Evolutionary conservation across 1,140 invertebrate genomes (phyloP), one percentile per base, ranked within the genome.

Genomic region (Mycetomoellerius zeteki): DNA sequence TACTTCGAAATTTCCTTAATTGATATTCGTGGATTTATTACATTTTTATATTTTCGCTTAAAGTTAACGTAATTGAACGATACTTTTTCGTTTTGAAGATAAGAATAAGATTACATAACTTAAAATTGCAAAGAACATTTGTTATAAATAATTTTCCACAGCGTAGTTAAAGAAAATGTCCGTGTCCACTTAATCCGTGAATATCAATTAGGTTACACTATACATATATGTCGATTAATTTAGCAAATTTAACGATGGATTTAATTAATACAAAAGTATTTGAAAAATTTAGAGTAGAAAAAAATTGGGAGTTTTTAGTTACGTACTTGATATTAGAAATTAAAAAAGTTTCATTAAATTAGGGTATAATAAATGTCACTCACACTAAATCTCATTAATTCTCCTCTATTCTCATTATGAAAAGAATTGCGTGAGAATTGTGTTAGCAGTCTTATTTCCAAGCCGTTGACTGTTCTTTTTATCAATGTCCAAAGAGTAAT

Each of bases 401-500:
- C 24, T 65, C 24, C 27, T 3, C 19, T 50, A 43, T 64, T 43
- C 37, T 65, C 10, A 27, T 77, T 47, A 54, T 21, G 19, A 47
- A 37, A 52, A 37, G 27, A 21, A 56, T 54, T 5, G 47, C 16
- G 21, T 30, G 30, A 37, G n/a, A 71, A 33, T 71, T 54, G 64
- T 33, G 50, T 62, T 62, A 43, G 56, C 21, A 21, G 12, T 54
- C 21, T 65, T 30, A 56, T 81, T 81, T 24, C 27, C 47, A 16
- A 21, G 27, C 47, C 47, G 64, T 37, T 27, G 77, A 71, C 30
- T 37, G 77, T 81, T 69, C 77, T 54, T 81, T 78, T 71, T 81
- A 81, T 81, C 77, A 81, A 81, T 69, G 77, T 81, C 77, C n/a
- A 14, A 54, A 27, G 62, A 81, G 67, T 71, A 81, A 71, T 71